These are phyloP conservation scores for Epicampocera succincta DNA, from an alignment of 2,888 invertebrate genomes.

Conservation along the genomic window DNA sequence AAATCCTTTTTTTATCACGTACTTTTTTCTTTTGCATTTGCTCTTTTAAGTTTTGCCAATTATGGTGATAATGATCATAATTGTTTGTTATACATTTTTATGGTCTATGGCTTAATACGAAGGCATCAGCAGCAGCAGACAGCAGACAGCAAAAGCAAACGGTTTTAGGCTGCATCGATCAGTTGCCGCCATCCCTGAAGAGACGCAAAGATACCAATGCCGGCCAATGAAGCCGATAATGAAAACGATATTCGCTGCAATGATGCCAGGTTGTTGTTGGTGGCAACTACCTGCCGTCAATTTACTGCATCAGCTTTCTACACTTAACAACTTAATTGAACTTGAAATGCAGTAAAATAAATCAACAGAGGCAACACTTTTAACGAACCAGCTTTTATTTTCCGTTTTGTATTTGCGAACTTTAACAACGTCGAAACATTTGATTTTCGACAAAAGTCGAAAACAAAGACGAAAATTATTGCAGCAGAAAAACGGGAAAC, in stretches of 20 bases:
- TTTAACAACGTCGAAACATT: not conserved
- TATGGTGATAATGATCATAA: slow-evolving; percentile 68
- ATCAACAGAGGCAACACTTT: slow-evolving; percentile 51
- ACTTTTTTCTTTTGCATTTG: slow-evolving; percentile 16
- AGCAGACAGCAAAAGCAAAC: slow-evolving; percentile 4
- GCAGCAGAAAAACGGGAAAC: not conserved
- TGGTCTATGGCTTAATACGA: slow-evolving; percentile 59
- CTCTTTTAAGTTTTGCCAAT: slow-evolving; percentile 54
- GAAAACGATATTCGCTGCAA: slow-evolving; percentile 34
- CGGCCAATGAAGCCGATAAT: slow-evolving; percentile 41
- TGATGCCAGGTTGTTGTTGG: slow-evolving; percentile 44
- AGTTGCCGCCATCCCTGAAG: not conserved
- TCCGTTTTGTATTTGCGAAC: not conserved
- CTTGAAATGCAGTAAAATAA: slow-evolving; percentile 62
- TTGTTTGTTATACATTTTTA: slow-evolving; percentile 68
- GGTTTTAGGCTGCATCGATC: not conserved
- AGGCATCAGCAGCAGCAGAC: slow-evolving; percentile 9
- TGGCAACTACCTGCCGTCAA: slow-evolving; percentile 15
- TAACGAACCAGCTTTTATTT: slow-evolving; percentile 55
- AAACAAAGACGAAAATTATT: not conserved
- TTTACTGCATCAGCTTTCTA: slow-evolving; percentile 3
- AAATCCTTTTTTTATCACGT: slow-evolving; percentile 57
- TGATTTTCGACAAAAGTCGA: slow-evolving; percentile 1
- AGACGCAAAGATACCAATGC: slow-evolving; percentile 37
- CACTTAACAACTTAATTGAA: slow-evolving; percentile 69